Conservation (phyloP, 1,140 invertebrate species). For the Phenacoccus solenopsis region DNA sequence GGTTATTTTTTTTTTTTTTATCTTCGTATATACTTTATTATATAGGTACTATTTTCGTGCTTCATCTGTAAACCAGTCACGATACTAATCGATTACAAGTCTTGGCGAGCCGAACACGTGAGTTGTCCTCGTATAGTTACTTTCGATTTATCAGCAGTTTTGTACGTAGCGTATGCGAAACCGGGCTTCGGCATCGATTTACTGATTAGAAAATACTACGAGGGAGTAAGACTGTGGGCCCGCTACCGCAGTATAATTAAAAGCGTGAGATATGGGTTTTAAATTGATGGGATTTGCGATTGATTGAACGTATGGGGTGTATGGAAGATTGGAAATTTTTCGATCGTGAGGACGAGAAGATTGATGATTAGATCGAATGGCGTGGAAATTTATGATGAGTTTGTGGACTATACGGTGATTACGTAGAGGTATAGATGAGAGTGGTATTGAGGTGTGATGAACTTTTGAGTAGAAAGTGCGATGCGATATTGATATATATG, state of each 20-base stretch:
- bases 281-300: too few species aligned
- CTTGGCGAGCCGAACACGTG: neutral
- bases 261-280: neutral
- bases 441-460: too few species aligned
- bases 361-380: too few species aligned
- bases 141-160: constrained; percentile 3
- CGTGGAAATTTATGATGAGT: too few species aligned
- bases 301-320: too few species aligned
- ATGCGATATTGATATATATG: too few species aligned
- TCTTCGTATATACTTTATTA: too few species aligned
- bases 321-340: too few species aligned
- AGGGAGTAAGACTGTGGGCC: neutral
- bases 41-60: neutral
- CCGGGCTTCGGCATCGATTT: neutral
- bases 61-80: constrained; percentile 1
- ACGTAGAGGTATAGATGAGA: too few species aligned
- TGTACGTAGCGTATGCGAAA: neutral
- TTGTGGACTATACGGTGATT: too few species aligned
- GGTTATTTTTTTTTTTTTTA: neutral
- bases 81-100: constrained; percentile 2
- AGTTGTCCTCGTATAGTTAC: neutral
- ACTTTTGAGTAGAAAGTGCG: too few species aligned
- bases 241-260: neutral
- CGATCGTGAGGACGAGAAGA: too few species aligned
- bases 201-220: neutral